Conservation (phyloP, 2,888 invertebrate genomes). For the Synergus itoensis region DNA sequence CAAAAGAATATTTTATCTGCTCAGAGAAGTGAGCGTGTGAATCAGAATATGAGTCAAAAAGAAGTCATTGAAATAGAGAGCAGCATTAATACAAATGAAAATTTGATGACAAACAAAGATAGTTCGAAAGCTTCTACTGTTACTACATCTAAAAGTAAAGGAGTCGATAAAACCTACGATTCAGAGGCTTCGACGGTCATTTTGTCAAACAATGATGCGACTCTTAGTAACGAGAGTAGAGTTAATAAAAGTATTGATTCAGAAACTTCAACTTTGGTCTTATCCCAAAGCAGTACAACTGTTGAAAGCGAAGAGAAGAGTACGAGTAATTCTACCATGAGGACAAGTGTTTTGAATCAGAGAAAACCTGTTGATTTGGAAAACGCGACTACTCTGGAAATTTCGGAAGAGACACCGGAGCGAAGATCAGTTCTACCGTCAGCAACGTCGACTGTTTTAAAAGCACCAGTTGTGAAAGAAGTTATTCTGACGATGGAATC, state of each 20-base stretch:
- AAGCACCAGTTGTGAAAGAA: not conserved
- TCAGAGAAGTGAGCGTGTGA: constrained; percentile 6
- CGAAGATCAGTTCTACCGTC: not conserved
- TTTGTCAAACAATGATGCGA: not conserved
- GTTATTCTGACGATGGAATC: not conserved
- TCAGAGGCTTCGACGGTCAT: constrained; percentile 52
- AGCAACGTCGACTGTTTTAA: constrained; percentile 2
- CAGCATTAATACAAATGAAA: not conserved
- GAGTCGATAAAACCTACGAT: constrained; percentile 33
- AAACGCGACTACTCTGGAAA: not conserved
- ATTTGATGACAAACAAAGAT: not conserved
- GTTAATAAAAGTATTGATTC: constrained; percentile 45
- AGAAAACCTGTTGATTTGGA: not conserved
- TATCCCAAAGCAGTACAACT: constrained; percentile 33
- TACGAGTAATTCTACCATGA: not conserved
- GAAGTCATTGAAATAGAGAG: not conserved
- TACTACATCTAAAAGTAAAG: not conserved
- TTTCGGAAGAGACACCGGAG: not conserved
- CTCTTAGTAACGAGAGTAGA: not conserved
- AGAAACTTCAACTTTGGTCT: constrained; percentile 55
- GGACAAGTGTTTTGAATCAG: not conserved
- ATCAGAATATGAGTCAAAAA: not conserved
- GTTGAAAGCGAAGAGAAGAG: not conserved
- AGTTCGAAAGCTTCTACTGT: not conserved
- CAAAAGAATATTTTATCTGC: not conserved